These are phyloP conservation scores for Athalia circularis DNA, from an alignment of 2,888 invertebrate genomes.

Conservation along the genomic window DNA sequence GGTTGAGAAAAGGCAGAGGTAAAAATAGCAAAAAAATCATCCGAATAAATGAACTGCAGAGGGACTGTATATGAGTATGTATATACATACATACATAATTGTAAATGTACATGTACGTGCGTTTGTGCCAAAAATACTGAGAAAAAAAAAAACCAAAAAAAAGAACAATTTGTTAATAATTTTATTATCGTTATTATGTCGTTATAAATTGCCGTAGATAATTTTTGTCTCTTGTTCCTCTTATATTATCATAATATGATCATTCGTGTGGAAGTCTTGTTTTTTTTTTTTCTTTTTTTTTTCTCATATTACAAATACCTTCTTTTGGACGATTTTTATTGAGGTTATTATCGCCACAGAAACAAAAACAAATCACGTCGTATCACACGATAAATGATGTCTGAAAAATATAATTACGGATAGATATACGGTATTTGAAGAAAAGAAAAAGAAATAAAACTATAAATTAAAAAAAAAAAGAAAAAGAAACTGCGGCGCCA, in stretches of 20 bases:
- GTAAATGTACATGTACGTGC: neutral
- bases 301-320: conserved; percentile 1
- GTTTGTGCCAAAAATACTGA: neutral
- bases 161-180: no score
- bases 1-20: no score
- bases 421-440: neutral
- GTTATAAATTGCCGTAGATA: neutral
- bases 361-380: conserved; percentile 13
- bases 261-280: conserved; percentile 22
- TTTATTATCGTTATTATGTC: no score
- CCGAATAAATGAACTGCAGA: no score
- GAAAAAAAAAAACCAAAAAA: no score
- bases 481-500: neutral
- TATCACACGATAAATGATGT: neutral
- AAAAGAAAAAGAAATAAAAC: neutral
- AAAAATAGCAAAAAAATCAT: no score
- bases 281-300: neutral
- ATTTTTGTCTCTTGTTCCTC: neutral
- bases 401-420: neutral
- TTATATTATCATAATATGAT: conserved; percentile 3
- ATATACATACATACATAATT: neutral
- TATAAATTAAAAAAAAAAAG: neutral
- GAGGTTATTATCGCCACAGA: neutral
- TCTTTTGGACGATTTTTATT: conserved; percentile 33
- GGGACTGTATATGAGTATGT: neutral